Evolutionary conservation across 2,797 vertebrate genomes (phyloP).

Genomic region (Distichodus sexfasciatus): DNA sequence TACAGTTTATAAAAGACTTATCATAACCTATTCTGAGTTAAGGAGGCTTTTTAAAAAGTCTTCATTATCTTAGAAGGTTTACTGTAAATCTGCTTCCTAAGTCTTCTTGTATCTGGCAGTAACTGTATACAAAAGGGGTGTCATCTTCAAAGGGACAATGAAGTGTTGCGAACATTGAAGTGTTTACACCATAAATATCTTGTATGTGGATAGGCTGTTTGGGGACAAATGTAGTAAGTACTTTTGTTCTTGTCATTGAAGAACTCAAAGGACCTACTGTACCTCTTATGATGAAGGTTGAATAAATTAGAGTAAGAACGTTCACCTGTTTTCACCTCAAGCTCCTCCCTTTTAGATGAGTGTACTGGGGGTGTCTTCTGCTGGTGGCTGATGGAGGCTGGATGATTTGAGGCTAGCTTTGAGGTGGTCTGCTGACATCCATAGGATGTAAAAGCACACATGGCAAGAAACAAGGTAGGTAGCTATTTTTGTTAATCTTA

Average conservation of each 20-base stretch:
- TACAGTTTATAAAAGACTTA: no score
- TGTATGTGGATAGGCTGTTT: slow-evolving; percentile 19
- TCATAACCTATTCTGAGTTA: no score
- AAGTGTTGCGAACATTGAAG: slow-evolving; percentile 4
- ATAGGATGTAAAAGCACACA: no score
- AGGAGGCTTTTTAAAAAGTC: neutral
- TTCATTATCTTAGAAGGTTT: neutral
- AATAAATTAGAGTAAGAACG: neutral
- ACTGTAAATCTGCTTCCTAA: slow-evolving; percentile 27
- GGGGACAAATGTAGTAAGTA: slow-evolving; percentile 20
- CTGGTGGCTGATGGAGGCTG: no score
- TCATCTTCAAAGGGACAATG: slow-evolving; percentile 15
- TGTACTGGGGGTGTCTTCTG: no score
- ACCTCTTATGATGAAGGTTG: slow-evolving; percentile 9
- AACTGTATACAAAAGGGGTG: slow-evolving; percentile 15
- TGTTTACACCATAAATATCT: slow-evolving; percentile 29
- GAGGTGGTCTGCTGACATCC: no score
- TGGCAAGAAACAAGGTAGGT: no score
- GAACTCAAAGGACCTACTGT: slow-evolving; percentile 8
- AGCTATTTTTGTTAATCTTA: no score
- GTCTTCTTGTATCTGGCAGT: neutral
- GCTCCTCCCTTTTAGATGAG: slow-evolving; percentile 11
- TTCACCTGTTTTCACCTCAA: neutral
- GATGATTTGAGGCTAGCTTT: no score
- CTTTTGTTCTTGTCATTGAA: slow-evolving; percentile 14